A percentile compares a stretch with the other conserved stretches of the same genome.
These are phyloP conservation scores for Eptatretus burgeri DNA, from an alignment of 2,113 vertebrate species.

Conservation along the genomic window DNA sequence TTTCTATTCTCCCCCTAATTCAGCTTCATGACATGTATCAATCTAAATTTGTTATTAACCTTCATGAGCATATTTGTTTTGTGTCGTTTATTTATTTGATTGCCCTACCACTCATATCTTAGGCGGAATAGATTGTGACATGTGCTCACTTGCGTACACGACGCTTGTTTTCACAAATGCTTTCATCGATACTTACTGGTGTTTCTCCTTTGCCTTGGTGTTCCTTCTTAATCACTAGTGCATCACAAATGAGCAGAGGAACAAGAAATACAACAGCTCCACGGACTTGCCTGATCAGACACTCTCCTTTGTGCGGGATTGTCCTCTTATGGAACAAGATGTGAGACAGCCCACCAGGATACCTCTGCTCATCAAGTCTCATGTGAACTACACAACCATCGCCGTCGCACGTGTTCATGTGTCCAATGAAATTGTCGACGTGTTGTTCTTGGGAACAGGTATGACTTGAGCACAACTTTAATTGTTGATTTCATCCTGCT, in stretches of 20 bases:
- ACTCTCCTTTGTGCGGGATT: conserved; percentile 82
- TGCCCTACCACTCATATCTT: too few species aligned
- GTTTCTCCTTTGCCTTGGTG: too few species aligned
- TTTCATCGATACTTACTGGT: too few species aligned
- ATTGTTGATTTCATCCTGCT: too few species aligned
- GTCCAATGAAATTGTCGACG: conserved; percentile 34
- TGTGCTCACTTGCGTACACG: too few species aligned
- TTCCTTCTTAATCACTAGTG: conserved; percentile 22
- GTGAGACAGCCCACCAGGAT: conserved; percentile 21
- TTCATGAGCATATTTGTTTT: too few species aligned
- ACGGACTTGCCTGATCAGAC: conserved; percentile 69
- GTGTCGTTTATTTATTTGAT: too few species aligned
- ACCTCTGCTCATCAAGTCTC: conserved; percentile 44
- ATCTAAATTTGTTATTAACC: too few species aligned
- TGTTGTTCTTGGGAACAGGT: conserved; percentile 89
- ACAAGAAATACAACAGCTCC: conserved; percentile 40
- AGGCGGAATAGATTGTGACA: too few species aligned
- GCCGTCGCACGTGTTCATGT: conserved; percentile 36
- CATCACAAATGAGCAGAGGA: conserved; percentile 51
- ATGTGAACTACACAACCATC: conserved; percentile 56
- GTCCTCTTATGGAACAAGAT: conserved; percentile 57
- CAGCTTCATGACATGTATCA: too few species aligned
- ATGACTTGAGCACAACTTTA: background rate
- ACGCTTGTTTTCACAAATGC: too few species aligned
- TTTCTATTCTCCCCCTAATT: too few species aligned